A percentile compares a stretch with the other conserved stretches of the same genome.
Evolutionary conservation across 2,888 invertebrate species (phyloP).

Genomic region (Chrysolina haemoptera): DNA sequence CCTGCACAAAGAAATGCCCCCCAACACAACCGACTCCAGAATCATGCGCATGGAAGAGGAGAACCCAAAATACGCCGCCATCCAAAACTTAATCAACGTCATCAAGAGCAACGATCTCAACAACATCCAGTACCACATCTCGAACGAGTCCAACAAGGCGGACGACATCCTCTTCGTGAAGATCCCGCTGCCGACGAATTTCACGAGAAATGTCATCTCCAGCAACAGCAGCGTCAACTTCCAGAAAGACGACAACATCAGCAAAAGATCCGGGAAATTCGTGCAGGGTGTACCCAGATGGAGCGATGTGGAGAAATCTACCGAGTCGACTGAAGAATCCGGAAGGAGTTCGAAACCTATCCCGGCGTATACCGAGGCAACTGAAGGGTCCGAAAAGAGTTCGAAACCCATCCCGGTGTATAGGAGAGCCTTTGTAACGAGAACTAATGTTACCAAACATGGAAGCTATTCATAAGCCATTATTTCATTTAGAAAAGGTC

Average conservation of each 20-base stretch:
- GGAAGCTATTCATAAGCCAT: conserved; percentile 36
- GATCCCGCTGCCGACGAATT: conserved; percentile 66
- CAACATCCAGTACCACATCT: conserved; percentile 65
- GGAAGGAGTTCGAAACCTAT: conserved; percentile 25
- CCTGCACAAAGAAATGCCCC: conserved; percentile 84
- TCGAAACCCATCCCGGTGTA: conserved; percentile 52
- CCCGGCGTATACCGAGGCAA: conserved; percentile 51
- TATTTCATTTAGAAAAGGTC: not conserved
- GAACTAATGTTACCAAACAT: conserved; percentile 62
- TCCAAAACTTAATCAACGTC: conserved; percentile 66
- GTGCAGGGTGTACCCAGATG: not conserved
- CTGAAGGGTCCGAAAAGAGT: conserved; percentile 7
- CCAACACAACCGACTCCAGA: conserved; percentile 70
- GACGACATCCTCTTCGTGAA: conserved; percentile 66
- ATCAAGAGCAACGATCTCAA: conserved; percentile 66
- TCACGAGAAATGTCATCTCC: conserved; percentile 50
- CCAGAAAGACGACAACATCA: conserved; percentile 38
- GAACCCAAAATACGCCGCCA: conserved; percentile 62
- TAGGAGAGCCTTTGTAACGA: conserved; percentile 62
- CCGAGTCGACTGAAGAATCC: conserved; percentile 4
- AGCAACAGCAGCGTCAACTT: conserved; percentile 46
- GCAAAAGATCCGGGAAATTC: conserved; percentile 53
- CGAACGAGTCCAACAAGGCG: conserved; percentile 62
- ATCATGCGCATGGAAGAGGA: conserved; percentile 47
- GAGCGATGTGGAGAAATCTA: not conserved